Base-by-base conservation (phyloP, 2,797 vertebrate species). In the Rhinella marina region DNA sequence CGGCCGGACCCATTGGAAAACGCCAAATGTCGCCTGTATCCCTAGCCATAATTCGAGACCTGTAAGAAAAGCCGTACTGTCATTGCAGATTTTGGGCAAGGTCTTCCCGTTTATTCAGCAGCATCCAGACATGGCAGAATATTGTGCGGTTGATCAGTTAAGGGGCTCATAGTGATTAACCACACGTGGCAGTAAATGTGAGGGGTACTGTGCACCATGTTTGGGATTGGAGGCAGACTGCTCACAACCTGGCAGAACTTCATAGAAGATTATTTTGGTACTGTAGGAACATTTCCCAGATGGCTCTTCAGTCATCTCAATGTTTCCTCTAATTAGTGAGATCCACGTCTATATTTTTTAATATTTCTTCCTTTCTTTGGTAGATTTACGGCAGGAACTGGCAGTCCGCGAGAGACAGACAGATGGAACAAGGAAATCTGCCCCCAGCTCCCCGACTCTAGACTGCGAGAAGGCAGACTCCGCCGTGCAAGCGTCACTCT, bases 331-430 rank as follows among this genome's bases (percentile, higher is more conserved):
- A 13, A 70, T 83, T 83, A 70, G 48, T 8, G 48, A 70, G n/a
- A 50, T 50, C 17, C 19, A 32, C 3, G 7, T n/a, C 7, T 6
- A 62, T 62, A 19, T 56, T 12, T n/a, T 27, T 23, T 59, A 8
- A 73, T n/a, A 16, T 57, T 41, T 73, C 29, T 23, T 82, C 1
- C 54, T 29, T 41, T 70, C 27, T 25, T 64, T 16, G 11, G 50
- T 91, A 99, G 98, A 99, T 92, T 93, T 99, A 90, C 95, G 98
- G 84, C 98, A 99, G 91, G 98, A 99, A 93, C 91, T 99, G 86
- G 98, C 98, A 3, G 98, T 99, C 68, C 94, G 98, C 56, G 98
- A 99, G 91, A 95, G 97, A 91, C 96, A 97, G 4, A 96, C 97
- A 59, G 98, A 99, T 91, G 94, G 96, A 4, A 95, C 92, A 27